Percentiles rank a stretch among this genome's conserved stretches.
These are phyloP conservation scores for Linepithema humile DNA, from an alignment of 1,140 invertebrate genomes.

Conservation along the genomic window DNA sequence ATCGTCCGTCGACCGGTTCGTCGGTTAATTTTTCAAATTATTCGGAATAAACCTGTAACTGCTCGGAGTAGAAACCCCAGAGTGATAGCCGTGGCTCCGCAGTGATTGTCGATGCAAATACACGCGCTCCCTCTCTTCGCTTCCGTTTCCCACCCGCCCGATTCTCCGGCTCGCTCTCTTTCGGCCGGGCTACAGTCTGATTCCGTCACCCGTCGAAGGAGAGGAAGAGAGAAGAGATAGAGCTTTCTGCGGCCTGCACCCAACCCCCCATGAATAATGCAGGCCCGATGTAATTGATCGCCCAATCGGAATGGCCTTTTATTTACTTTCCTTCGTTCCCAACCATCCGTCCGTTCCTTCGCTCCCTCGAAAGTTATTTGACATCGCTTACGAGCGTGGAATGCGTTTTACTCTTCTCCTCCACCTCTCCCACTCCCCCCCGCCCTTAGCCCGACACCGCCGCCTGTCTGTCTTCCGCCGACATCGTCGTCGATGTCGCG, in stretches of 20 bases:
- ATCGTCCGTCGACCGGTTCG: slow-evolving; percentile 43
- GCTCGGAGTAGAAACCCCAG: slow-evolving; percentile 68
- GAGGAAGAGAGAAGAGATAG: slow-evolving; percentile 72
- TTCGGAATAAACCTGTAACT: slow-evolving; percentile 71
- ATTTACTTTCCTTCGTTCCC: slow-evolving; percentile 83
- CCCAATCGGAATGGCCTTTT: slow-evolving; percentile 84
- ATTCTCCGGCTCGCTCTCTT: slow-evolving; percentile 51
- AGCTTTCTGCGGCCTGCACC: slow-evolving; percentile 82
- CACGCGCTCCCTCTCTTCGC: slow-evolving; percentile 62
- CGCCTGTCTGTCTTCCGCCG: background rate
- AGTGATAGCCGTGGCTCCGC: slow-evolving; percentile 71
- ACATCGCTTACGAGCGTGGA: slow-evolving; percentile 80
- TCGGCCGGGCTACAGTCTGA: slow-evolving; percentile 73
- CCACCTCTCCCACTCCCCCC: background rate
- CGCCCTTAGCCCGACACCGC: background rate
- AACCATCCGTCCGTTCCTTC: slow-evolving; percentile 76
- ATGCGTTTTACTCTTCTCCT: slow-evolving; percentile 70
- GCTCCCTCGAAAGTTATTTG: slow-evolving; percentile 81
- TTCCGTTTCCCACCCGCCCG: slow-evolving; percentile 42
- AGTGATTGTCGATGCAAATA: slow-evolving; percentile 81
- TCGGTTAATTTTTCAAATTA: slow-evolving; percentile 74
- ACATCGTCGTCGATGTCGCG: background rate
- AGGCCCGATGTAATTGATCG: slow-evolving; percentile 84
- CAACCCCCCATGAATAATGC: slow-evolving; percentile 84
- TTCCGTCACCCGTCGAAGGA: slow-evolving; percentile 64